A percentile compares a stretch with the other conserved stretches of the same genome.
These are phyloP conservation scores for Galaxias olidus DNA, from an alignment of 2,797 vertebrate species.

Conservation along the genomic window DNA sequence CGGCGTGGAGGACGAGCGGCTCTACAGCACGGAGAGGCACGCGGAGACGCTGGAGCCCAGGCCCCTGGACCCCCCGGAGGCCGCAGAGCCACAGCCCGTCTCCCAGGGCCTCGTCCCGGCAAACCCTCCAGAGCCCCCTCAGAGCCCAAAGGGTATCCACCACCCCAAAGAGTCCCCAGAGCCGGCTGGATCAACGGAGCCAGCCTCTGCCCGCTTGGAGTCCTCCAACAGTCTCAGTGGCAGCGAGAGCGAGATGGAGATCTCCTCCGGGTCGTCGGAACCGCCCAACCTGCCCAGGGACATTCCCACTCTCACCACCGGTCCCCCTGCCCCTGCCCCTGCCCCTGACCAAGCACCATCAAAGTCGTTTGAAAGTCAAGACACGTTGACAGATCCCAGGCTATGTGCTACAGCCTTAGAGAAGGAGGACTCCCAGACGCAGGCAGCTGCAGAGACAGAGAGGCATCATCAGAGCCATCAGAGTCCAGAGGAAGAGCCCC, in stretches of 20 bases:
- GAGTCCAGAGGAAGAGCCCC: slow-evolving; percentile 25
- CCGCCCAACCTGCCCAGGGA: slow-evolving; percentile 33
- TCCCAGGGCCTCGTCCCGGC: neutral
- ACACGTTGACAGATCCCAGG: slow-evolving; percentile 20
- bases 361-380: slow-evolving; percentile 6
- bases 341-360: slow-evolving; percentile 8
- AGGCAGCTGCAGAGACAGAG: slow-evolving; percentile 26
- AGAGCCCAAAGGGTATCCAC: no score
- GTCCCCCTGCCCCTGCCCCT: slow-evolving; percentile 13
- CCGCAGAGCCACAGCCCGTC: slow-evolving; percentile 23
- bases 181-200: slow-evolving; percentile 44
- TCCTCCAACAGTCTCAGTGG: slow-evolving; percentile 41
- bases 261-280: slow-evolving; percentile 63
- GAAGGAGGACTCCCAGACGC: neutral
- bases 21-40: slow-evolving; percentile 87
- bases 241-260: slow-evolving; percentile 67
- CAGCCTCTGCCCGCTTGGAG: slow-evolving; percentile 40
- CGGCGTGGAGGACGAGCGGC: slow-evolving; percentile 85
- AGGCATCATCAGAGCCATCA: slow-evolving; percentile 36
- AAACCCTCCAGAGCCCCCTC: neutral
- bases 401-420: slow-evolving; percentile 21
- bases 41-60: slow-evolving; percentile 70
- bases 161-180: neutral
- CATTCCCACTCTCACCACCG: slow-evolving; percentile 13
- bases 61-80: neutral